A percentile compares a stretch with the other conserved stretches of the same genome.
phyloP scores from a whole-genome alignment of 2,797 vertebrate species.

The Morelia viridis region DNA sequence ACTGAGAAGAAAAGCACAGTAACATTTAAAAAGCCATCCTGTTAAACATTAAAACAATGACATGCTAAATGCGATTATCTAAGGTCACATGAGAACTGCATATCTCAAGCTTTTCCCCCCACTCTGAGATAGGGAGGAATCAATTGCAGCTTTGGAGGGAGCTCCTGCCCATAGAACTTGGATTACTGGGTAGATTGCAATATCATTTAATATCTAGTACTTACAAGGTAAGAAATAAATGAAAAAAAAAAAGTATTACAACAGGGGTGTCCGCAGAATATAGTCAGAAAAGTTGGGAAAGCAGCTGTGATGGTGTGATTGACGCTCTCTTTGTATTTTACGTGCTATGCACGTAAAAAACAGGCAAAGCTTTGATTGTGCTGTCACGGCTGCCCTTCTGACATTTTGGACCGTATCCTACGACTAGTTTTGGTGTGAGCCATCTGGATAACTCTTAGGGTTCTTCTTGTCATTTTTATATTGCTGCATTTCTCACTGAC shows the following conservation, averaged over 20 bases:
- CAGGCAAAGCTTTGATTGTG: not conserved
- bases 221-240: not conserved
- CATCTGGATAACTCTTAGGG: not conserved
- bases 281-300: not conserved
- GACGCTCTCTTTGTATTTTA: not conserved
- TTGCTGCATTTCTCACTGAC: conserved; percentile 47
- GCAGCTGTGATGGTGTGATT: not conserved
- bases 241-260: not conserved
- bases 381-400: not conserved
- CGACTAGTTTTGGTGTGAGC: not conserved
- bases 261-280: not conserved
- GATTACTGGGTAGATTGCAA: not conserved
- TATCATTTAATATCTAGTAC: not conserved
- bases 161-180: not conserved
- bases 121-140: not conserved
- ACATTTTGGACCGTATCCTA: not conserved
- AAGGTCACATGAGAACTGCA: not conserved
- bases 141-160: not conserved
- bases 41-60: not conserved
- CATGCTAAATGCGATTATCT: not conserved
- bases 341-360: not conserved
- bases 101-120: not conserved
- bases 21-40: not conserved
- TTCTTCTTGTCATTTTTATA: conserved; percentile 43
- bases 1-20: not conserved